Conservation (phyloP, 1,140 invertebrate species). For the Ostrea edulis region DNA sequence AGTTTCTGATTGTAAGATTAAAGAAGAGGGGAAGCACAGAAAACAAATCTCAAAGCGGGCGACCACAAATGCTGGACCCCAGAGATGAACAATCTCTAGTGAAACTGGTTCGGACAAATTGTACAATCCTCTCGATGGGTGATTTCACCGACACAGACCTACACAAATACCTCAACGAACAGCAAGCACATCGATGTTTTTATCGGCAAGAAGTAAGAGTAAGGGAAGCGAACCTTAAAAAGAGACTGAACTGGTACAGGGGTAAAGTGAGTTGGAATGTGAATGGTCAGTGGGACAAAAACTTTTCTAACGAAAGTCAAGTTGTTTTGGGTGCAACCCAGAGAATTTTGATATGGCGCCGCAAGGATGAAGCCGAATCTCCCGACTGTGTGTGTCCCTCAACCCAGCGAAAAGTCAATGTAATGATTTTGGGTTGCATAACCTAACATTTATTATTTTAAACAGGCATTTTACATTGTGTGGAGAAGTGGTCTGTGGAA, state of each 20-base stretch:
- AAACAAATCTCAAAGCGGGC: too few species aligned
- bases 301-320: conserved; percentile 41
- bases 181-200: not conserved
- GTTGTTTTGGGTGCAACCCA: conserved; percentile 35
- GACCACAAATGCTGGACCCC: too few species aligned
- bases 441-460: too few species aligned
- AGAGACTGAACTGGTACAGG: conserved; percentile 21
- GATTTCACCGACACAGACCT: not conserved
- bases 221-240: conserved; percentile 32
- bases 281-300: not conserved
- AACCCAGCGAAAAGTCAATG: not conserved
- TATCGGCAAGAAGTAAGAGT: not conserved
- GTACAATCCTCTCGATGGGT: too few species aligned
- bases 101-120: too few species aligned
- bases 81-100: too few species aligned
- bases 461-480: too few species aligned
- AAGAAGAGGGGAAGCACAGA: too few species aligned
- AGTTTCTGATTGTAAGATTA: too few species aligned
- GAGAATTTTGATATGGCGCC: conserved; percentile 37
- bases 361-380: conserved; percentile 1
- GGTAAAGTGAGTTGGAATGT: conserved; percentile 11
- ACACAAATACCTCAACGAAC: not conserved
- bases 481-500: too few species aligned
- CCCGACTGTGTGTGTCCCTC: conserved; percentile 11
- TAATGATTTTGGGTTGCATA: conserved; percentile 45